Evolutionary conservation across 92 coral and sea anemone genomes (phyloP).

Genomic region (Zoanthus sansibaricus): DNA sequence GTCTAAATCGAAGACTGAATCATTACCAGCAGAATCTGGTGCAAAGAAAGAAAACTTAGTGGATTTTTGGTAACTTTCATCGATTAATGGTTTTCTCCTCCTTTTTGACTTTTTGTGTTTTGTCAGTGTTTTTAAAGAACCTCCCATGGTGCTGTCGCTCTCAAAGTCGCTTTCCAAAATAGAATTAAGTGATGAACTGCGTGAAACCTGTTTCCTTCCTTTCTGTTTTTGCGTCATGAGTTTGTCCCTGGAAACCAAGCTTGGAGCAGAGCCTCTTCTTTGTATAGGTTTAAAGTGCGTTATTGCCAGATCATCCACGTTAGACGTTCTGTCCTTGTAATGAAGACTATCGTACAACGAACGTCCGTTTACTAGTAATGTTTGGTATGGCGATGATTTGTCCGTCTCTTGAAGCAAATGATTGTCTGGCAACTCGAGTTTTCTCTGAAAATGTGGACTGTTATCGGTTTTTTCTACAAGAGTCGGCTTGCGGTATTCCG

Average conservation of each 20-base stretch:
- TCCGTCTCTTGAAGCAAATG: background rate
- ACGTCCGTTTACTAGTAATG: background rate
- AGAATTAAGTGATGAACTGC: constrained; percentile 30
- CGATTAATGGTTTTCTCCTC: background rate
- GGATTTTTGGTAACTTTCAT: background rate
- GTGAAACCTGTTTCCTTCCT: background rate
- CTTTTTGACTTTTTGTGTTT: constrained; percentile 20
- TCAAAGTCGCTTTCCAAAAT: constrained; percentile 24
- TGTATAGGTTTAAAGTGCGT: constrained; percentile 42
- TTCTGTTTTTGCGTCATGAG: constrained; percentile 3
- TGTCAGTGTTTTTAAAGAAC: constrained; percentile 20
- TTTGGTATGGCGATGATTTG: background rate
- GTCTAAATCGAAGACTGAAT: background rate
- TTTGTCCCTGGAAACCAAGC: constrained; percentile 59
- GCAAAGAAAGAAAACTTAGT: constrained; percentile 15
- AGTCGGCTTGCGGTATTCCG: constrained; percentile 40
- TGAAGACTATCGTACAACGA: background rate
- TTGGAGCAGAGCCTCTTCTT: constrained; percentile 75
- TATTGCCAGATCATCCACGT: constrained; percentile 22
- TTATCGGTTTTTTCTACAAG: constrained; percentile 17
- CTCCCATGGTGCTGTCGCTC: background rate
- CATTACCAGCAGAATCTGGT: constrained; percentile 2
- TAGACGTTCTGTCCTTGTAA: background rate
- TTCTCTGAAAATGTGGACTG: constrained; percentile 1
- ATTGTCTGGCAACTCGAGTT: background rate